Evolutionary conservation across 2,113 vertebrate genomes (phyloP), one percentile per base, ranked within the genome.

Genomic region (Pterocles orientalis): DNA sequence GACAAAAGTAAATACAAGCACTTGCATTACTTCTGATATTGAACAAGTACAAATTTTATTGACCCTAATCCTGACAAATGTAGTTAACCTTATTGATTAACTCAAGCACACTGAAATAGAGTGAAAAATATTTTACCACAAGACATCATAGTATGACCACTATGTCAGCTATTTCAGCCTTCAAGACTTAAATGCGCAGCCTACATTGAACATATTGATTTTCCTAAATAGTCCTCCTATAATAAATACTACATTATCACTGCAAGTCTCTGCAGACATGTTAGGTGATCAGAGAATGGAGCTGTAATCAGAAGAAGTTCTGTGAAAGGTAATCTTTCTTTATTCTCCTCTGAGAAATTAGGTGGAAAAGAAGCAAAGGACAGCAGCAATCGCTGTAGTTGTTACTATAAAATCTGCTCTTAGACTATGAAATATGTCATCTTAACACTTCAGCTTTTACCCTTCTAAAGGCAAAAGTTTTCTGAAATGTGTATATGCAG

Each of bases 221-320:
- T 93, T 96, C 92, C 97, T 98, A 98, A 98, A 98, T 95, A 98
- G 94, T 97, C 72, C 82, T 97, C 83, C 96, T 97, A 97, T 98
- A 98, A 98, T 98, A 98, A 98, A 98, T 98, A 98, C 97, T 97
- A 97, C 93, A 98, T 98, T 98, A 98, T 98, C 97, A 97, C 93
- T 97, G 95, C 86, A 97, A 98, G 95, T 97, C 97, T 98, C 96
- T 95, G 92, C 94, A 97, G 92, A 97, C 95, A 87, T 97, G 95
- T 97, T 98, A 98, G 97, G 96, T 98, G 98, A 98, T 98, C 98
- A 96, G 96, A 98, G 97, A 98, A 97, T 86, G 96, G 95, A 97
- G 94, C 96, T 97, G 97, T 98, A 99, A 98, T 98, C 97, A 98
- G 98, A 98, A 97, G 94, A 98, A 98, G 97, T 98, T 95, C 96